Percentiles rank a stretch among this genome's conserved stretches.
These are phyloP conservation scores for Semnornis frantzii DNA, from an alignment of 2,113 vertebrate genomes.

Conservation along the genomic window DNA sequence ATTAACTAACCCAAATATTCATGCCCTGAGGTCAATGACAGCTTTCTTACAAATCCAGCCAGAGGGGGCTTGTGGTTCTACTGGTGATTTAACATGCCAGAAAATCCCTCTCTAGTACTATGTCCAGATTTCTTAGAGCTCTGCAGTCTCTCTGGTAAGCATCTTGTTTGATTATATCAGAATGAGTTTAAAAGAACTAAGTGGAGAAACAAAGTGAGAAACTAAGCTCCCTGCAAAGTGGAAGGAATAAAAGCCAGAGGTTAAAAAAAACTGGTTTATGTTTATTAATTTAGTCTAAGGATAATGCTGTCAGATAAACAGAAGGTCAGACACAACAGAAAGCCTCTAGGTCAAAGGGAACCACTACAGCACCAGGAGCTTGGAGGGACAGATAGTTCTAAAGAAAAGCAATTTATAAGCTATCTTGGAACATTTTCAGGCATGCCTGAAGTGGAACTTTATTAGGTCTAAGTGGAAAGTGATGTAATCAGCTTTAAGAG, in stretches of 20 bases:
- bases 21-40: neutral
- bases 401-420: neutral
- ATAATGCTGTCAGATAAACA: neutral
- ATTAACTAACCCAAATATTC: neutral
- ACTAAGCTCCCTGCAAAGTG: neutral
- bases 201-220: neutral
- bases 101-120: neutral
- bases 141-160: neutral
- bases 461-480: conserved; percentile 20
- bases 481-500: neutral
- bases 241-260: neutral
- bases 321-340: neutral
- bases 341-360: neutral
- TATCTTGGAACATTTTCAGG: conserved; percentile 10
- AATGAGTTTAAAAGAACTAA: neutral
- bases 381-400: neutral
- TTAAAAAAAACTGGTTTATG: neutral
- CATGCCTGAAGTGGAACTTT: neutral
- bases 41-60: neutral
- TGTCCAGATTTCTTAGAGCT: accelerated
- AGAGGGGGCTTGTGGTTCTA: neutral
- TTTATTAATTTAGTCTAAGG: neutral
- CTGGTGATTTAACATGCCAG: neutral
- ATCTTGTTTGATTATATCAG: neutral
- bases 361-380: neutral